Conservation (phyloP, 2,888 invertebrate species). For the Pocota personata region DNA sequence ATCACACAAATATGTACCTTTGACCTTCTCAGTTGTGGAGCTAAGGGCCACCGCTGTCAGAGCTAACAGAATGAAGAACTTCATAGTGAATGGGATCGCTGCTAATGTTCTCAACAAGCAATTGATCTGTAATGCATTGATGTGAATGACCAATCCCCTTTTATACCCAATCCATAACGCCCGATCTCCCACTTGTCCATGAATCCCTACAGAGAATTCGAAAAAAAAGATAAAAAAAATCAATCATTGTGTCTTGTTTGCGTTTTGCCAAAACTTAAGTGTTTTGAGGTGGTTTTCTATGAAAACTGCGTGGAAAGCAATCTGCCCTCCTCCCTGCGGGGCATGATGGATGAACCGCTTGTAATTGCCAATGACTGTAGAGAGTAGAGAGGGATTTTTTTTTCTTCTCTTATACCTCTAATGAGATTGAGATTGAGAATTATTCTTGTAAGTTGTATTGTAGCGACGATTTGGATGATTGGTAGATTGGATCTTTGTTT, state of each 20-base stretch:
- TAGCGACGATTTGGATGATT: conserved; percentile 51
- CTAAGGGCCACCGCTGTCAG: conserved; percentile 32
- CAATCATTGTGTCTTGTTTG: conserved; percentile 65
- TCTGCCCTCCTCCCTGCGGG: conserved; percentile 42
- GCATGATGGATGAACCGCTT: conserved; percentile 34
- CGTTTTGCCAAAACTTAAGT: conserved; percentile 54
- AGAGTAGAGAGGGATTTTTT: conserved; percentile 22
- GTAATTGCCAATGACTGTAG: conserved; percentile 3
- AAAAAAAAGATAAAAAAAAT: conserved; percentile 42
- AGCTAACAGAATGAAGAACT: conserved; percentile 30
- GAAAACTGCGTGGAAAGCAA: conserved; percentile 43
- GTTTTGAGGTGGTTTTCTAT: conserved; percentile 44
- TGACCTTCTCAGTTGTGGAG: conserved; percentile 45
- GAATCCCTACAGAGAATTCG: conserved; percentile 16
- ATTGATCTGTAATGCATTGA: conserved; percentile 60
- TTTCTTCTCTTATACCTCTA: conserved; percentile 30
- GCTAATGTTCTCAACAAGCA: conserved; percentile 56
- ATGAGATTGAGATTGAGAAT: conserved; percentile 64
- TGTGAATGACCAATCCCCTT: conserved; percentile 49
- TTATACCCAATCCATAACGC: conserved; percentile 53
- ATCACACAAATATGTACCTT: conserved; percentile 65
- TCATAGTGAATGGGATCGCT: conserved; percentile 45
- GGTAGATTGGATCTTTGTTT: conserved; percentile 42
- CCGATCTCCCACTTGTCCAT: conserved; percentile 3
- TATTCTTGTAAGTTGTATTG: conserved; percentile 40